Evolutionary conservation across 1,140 invertebrate species (phyloP).

Genomic region (Radopholus similis): DNA sequence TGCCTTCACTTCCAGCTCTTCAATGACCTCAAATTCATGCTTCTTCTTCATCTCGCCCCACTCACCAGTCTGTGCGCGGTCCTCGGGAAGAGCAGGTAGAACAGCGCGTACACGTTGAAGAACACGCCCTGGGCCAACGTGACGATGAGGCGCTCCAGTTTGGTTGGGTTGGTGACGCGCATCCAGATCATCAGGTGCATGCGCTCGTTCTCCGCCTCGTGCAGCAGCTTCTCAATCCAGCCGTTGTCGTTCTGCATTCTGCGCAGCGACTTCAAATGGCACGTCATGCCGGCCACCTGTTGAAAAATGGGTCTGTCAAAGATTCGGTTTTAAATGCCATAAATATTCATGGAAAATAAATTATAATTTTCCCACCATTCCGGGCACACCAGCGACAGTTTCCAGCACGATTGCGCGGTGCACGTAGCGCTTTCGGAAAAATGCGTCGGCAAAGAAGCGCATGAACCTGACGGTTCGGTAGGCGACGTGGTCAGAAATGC

Average conservation of each 20-base stretch:
- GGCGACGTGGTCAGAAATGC: too few relatives aligned
- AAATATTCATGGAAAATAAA: too few relatives aligned
- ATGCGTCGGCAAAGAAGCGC: too few relatives aligned
- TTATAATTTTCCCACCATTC: too few relatives aligned
- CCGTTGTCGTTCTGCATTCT: constrained; percentile 62
- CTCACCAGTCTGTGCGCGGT: constrained; percentile 61
- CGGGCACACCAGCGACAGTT: constrained; percentile 61
- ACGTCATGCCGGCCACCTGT: constrained; percentile 62
- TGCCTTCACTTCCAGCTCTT: too few relatives aligned
- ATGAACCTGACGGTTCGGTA: too few relatives aligned
- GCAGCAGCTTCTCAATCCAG: constrained; percentile 63
- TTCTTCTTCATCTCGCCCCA: too few relatives aligned
- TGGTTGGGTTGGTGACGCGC: constrained; percentile 59
- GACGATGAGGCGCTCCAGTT: constrained; percentile 59
- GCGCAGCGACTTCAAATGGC: constrained; percentile 61
- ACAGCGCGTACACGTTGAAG: constrained; percentile 60
- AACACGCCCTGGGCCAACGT: constrained; percentile 61
- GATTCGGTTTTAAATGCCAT: too few relatives aligned
- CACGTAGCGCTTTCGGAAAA: too few relatives aligned
- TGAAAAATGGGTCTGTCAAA: too few relatives aligned
- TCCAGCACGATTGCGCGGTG: too few relatives aligned
- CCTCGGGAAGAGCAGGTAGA: constrained; percentile 60
- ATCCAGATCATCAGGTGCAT: constrained; percentile 63
- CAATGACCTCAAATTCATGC: too few relatives aligned
- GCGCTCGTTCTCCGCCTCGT: constrained; percentile 64